Percentiles rank a stretch among this genome's conserved stretches.
Evolutionary conservation across 2,113 vertebrate species (phyloP).

Genomic region (Cacatua alba): DNA sequence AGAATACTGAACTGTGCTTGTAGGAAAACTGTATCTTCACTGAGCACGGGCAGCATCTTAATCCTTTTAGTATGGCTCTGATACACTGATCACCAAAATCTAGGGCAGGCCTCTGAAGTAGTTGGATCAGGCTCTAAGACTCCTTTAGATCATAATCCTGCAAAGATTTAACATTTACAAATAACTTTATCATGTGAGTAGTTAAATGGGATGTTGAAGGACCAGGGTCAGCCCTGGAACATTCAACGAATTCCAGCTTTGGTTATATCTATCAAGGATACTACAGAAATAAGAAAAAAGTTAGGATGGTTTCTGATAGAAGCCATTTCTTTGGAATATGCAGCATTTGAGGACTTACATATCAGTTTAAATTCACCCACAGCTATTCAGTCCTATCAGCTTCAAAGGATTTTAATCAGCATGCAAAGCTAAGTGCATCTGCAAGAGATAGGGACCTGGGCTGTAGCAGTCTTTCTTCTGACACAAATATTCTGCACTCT

Average conservation of each 20-base stretch:
- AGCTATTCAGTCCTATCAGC: neutral
- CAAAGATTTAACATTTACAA: conserved; percentile 46
- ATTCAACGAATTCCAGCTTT: neutral
- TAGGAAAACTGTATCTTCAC: neutral
- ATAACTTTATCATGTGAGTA: conserved; percentile 51
- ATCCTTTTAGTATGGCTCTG: conserved; percentile 22
- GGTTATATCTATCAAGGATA: neutral
- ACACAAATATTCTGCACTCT: neutral
- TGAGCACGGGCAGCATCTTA: neutral
- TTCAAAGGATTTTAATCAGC: conserved; percentile 30
- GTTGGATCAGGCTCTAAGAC: conserved; percentile 46
- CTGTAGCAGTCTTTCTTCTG: neutral
- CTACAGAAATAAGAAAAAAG: neutral
- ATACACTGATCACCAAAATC: conserved; percentile 20
- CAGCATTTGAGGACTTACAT: neutral
- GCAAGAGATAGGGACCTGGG: neutral
- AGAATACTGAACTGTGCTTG: neutral
- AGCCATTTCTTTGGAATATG: neutral
- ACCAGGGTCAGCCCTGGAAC: neutral
- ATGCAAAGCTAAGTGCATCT: neutral
- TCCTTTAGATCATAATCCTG: conserved; percentile 47
- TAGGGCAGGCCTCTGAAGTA: conserved; percentile 53
- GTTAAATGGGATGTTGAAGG: conserved; percentile 16
- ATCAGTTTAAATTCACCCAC: neutral
- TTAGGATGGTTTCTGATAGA: neutral